Percentiles rank a stretch among this genome's conserved stretches.
phyloP scores from a whole-genome alignment of 2,797 vertebrate species.

The Lophura swinhoii region DNA sequence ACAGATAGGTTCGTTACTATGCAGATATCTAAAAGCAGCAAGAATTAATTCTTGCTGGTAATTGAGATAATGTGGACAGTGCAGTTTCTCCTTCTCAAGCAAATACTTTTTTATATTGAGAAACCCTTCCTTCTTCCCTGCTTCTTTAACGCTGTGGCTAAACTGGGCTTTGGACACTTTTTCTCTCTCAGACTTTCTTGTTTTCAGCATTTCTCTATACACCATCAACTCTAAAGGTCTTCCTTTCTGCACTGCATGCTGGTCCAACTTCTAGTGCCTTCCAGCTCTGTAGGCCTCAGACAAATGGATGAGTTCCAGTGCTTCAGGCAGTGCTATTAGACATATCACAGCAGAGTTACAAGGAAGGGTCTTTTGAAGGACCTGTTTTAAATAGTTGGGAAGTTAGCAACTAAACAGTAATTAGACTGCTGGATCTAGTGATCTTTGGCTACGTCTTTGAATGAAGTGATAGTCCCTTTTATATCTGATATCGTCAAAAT shows the following conservation, averaged over 20 bases:
- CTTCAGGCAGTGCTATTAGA: background rate
- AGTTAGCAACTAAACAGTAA: background rate
- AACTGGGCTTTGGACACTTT: background rate
- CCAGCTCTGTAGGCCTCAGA: background rate
- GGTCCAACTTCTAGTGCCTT: background rate
- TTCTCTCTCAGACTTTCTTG: background rate
- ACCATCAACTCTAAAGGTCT: background rate
- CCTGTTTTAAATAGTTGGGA: background rate
- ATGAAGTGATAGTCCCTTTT: background rate
- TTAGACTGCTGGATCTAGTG: background rate
- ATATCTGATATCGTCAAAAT: background rate
- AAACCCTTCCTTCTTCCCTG: background rate
- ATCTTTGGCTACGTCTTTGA: background rate
- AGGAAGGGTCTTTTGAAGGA: background rate
- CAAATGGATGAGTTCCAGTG: background rate
- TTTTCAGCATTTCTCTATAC: background rate
- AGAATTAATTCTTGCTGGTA: background rate
- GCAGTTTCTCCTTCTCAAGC: background rate
- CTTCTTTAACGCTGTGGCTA: background rate
- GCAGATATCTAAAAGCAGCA: background rate
- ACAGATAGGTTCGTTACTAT: background rate
- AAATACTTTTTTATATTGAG: background rate
- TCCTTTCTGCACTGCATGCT: background rate
- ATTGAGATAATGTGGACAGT: background rate
- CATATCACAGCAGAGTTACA: rapidly evolving